phyloP scores from a whole-genome alignment of 2,797 vertebrate species.

The Aselliscus stoliczkanus region DNA sequence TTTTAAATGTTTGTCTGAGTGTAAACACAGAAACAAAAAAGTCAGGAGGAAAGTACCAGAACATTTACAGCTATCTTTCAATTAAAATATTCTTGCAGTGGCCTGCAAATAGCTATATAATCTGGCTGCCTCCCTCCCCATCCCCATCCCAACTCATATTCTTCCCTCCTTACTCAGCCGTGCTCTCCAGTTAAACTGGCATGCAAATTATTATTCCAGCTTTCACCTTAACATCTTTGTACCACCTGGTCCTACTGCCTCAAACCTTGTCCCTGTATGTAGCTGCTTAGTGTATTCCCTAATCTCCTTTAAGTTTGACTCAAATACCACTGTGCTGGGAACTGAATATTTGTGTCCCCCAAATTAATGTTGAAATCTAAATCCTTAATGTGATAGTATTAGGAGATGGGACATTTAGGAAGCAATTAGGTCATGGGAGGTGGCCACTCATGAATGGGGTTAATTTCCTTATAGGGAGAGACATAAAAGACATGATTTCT shows the following conservation, averaged over 20 bases:
- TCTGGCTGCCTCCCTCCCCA: background rate
- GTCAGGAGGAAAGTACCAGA: background rate
- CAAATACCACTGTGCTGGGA: background rate
- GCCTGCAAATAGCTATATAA: fast-evolving
- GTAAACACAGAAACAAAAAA: background rate
- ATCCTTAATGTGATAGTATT: background rate
- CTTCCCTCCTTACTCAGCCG: fast-evolving
- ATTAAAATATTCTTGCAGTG: background rate
- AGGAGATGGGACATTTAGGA: background rate
- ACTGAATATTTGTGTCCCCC: background rate
- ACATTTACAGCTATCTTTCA: background rate
- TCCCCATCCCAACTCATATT: background rate
- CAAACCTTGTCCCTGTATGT: fast-evolving
- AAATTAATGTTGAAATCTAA: background rate
- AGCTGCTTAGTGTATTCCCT: background rate
- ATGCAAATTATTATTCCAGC: fast-evolving
- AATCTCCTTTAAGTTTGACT: background rate
- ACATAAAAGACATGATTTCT: background rate
- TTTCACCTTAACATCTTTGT: background rate
- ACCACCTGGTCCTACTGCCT: too few species aligned
- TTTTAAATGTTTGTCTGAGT: background rate
- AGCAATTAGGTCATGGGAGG: background rate
- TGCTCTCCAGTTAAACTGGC: fast-evolving
- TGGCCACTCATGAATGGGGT: background rate
- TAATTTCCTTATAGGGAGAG: background rate